Base-by-base conservation (phyloP, 1,140 invertebrate genomes). In the roundworm (Caenorhabditis elegans) region DNA sequence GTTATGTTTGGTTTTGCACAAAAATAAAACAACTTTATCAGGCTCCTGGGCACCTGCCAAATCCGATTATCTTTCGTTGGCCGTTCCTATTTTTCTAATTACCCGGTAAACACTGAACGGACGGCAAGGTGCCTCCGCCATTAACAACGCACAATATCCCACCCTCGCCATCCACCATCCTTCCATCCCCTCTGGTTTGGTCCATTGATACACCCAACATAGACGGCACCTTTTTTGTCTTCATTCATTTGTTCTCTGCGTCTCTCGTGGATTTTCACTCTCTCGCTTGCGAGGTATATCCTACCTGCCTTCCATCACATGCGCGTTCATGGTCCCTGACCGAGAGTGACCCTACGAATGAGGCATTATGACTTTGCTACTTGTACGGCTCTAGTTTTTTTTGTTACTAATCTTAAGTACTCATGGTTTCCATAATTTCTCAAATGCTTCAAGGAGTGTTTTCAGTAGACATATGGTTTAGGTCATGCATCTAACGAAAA, bases 211-310 rank as follows among this genome's bases (percentile, higher is more conserved):
- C 60, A 70, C 17, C 34, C 60, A 22, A 39, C 60, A 34, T n/a
- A 24, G 51, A 60, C 53, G 60, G 60, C 60, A 70, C 60, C 60
- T 70, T 43, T 70, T 70, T 39, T 70, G 34, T 70, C 60, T 70
- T 43, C n/a, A n/a, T n/a, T n/a, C n/a, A n/a, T n/a, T n/a, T 70
- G 4, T 2, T 39, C 11, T 70, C 60, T 70, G 34, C 60, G 60
- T 43, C n/a, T 39, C 34, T 39, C 34, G 36, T 31, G 10, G 19
- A 43, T 24, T 70, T 24, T 22, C n/a, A 17, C 34, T 70, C 60
- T 70, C 34, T 39, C n/a, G 2, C 0, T n/a, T n/a, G n/a, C n/a
- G n/a, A n/a, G n/a, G n/a, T n/a, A 55, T 55, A 28, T 55, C 51
- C 26, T 19, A 28, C n/a, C 31, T 13, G 22, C 34, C 60, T 70